Percentiles rank a stretch among this genome's conserved stretches.
These are phyloP conservation scores for Anthophora plumipes DNA, from an alignment of 2,888 invertebrate species.

Conservation along the genomic window DNA sequence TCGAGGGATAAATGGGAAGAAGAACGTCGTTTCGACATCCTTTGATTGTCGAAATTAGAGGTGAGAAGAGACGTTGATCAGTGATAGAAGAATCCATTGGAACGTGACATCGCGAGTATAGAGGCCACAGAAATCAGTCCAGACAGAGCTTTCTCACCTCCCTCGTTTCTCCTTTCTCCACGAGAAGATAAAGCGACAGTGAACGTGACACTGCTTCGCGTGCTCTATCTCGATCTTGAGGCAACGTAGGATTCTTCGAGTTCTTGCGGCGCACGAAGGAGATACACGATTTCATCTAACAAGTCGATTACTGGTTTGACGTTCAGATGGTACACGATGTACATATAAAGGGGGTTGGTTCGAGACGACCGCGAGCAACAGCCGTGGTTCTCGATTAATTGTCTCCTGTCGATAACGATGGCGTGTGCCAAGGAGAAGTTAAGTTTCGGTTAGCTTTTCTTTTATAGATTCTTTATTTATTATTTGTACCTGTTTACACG, in stretches of 20 bases:
- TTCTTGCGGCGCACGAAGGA: not conserved
- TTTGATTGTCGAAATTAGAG: slow-evolving; percentile 12
- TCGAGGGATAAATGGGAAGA: not conserved
- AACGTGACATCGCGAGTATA: slow-evolving; percentile 20
- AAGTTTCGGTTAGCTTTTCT: no score
- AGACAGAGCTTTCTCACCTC: not conserved
- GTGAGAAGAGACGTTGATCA: slow-evolving; percentile 12
- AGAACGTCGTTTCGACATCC: not conserved
- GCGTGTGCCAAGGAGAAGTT: no score
- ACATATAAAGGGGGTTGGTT: no score
- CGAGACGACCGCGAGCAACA: no score
- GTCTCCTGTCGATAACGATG: no score
- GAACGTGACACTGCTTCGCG: slow-evolving; percentile 28
- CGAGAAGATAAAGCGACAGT: slow-evolving; percentile 26
- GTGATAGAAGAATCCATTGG: no score
- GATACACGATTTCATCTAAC: not conserved
- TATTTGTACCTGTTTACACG: no score
- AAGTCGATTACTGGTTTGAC: no score
- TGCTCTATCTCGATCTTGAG: slow-evolving; percentile 16
- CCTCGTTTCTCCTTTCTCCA: not conserved
- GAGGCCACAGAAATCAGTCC: slow-evolving; percentile 6
- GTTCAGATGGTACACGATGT: no score
- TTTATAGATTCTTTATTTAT: no score
- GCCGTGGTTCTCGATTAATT: no score
- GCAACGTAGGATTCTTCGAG: not conserved